Base-by-base conservation (phyloP, 2,113 vertebrate species). In the Caranx ignobilis region DNA sequence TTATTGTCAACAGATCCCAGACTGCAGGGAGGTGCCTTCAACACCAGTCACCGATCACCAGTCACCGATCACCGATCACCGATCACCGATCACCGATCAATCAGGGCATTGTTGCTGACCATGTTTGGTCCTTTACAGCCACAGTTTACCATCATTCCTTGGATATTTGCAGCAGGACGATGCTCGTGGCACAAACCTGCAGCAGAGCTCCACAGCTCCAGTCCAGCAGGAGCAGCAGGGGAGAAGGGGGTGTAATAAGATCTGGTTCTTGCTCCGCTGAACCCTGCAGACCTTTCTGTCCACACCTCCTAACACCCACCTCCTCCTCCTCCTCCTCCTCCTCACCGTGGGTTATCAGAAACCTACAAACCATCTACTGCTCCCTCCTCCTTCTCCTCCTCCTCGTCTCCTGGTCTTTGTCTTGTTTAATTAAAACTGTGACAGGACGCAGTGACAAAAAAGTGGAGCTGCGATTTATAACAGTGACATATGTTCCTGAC, bases 381-480 rank as follows among this genome's bases (percentile, higher is more conserved):
- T 26, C 26, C 26, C 26, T 26, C 26, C 26, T 26, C 26, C 26
- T 1, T 69, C 16, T 31, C 32, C 70, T 11, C 5, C 79, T 72
- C 63, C 76, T 26, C 61, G 12, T 68, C 81, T 71, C 47, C 72
- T 26, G 70, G n/a, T 81, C 81, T 86, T 78, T 85, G 72, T 84
- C 83, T 80, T 79, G 83, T 86, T 82, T 89, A 83, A 84, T 91
- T 91, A 86, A 86, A 89, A 83, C 9, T 8, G 32, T 73, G 87
- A 86, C 85, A 84, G 72, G 74, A 84, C 77, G 69, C 81, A 26
- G 77, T 61, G 62, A 84, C 77, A 74, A 77, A 77, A 77, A 80
- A 78, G 71, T 41, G 47, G 43, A 60, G 83, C 76, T 18, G 66
- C 72, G 70, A 80, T 90, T 90, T 77, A 82, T 85, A 86, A 89